phyloP scores from a whole-genome alignment of 2,113 vertebrate genomes.

The Halichoeres trimaculatus region DNA sequence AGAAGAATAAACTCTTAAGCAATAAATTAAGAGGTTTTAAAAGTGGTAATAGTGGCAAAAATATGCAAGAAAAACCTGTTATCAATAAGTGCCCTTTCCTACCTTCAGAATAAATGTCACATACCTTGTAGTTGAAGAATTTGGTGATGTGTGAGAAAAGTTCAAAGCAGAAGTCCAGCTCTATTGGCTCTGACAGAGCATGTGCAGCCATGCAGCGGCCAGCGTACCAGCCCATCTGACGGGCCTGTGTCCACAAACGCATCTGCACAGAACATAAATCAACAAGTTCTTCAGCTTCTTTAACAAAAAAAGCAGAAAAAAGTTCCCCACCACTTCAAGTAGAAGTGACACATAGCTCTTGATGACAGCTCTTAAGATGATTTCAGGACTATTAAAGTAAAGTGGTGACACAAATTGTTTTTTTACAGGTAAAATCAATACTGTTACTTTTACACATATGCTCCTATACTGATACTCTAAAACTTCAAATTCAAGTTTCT shows the following conservation, averaged over 20 bases:
- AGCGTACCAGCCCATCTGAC: constrained; percentile 97
- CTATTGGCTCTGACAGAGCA: constrained; percentile 78
- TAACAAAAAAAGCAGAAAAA: no score
- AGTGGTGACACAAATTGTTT: background rate
- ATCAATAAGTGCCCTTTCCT: background rate
- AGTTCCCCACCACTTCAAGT: background rate
- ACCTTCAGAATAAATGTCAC: background rate
- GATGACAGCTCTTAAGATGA: no score
- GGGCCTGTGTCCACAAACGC: constrained; percentile 97
- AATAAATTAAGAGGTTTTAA: constrained; percentile 8
- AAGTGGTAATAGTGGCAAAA: background rate
- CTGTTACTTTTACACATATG: background rate
- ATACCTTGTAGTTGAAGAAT: constrained; percentile 98
- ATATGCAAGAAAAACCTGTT: background rate
- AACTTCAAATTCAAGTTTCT: no score
- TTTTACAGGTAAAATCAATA: background rate
- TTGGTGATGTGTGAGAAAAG: constrained; percentile 96
- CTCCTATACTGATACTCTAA: background rate
- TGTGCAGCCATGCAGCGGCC: constrained; percentile 92
- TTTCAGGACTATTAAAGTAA: background rate
- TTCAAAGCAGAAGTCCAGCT: constrained; percentile 98
- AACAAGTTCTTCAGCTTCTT: background rate
- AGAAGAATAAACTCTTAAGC: background rate
- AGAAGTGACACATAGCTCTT: background rate
- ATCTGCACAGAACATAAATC: constrained; percentile 81